A percentile compares a stretch with the other conserved stretches of the same genome.
These are phyloP conservation scores for Eilema sororculum DNA, from an alignment of 2,888 invertebrate genomes.

Conservation along the genomic window DNA sequence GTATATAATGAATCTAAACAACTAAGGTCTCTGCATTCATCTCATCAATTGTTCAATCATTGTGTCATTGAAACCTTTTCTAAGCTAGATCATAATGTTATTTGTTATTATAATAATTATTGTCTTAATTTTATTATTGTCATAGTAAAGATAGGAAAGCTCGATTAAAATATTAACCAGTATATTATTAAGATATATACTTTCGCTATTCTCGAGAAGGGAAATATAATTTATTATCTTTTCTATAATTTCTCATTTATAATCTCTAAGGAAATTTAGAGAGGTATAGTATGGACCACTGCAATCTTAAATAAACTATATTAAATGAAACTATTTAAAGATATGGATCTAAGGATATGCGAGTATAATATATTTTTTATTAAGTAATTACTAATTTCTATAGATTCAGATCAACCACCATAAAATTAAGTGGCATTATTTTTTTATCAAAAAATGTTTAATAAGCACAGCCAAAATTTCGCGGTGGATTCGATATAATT, in stretches of 20 bases:
- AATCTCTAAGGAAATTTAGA: slow-evolving; percentile 57
- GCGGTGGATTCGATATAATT: slow-evolving; percentile 77
- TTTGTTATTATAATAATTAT: slow-evolving; percentile 53
- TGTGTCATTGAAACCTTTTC: slow-evolving; percentile 16
- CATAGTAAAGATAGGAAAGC: slow-evolving; percentile 78
- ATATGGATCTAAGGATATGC: slow-evolving; percentile 70
- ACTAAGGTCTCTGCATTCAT: slow-evolving; percentile 37
- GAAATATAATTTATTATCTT: slow-evolving; percentile 35
- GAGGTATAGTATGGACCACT: slow-evolving; percentile 74
- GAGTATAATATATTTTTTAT: slow-evolving; percentile 48
- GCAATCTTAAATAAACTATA: slow-evolving; percentile 58
- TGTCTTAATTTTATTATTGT: slow-evolving; percentile 76
- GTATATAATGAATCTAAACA: slow-evolving; percentile 27
- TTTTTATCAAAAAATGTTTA: slow-evolving; percentile 62
- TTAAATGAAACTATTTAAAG: slow-evolving; percentile 48
- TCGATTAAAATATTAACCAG: slow-evolving; percentile 70
- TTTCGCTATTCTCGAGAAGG: slow-evolving; percentile 42
- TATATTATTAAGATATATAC: slow-evolving; percentile 43
- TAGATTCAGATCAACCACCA: slow-evolving; percentile 58
- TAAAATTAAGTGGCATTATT: slow-evolving; percentile 60
- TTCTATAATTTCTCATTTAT: slow-evolving; percentile 46
- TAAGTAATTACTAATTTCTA: slow-evolving; percentile 42
- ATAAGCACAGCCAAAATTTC: slow-evolving; percentile 84
- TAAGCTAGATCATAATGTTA: slow-evolving; percentile 16
- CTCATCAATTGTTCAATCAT: slow-evolving; percentile 31